These are phyloP conservation scores for Physeter macrocephalus DNA, from an alignment of 2,113 vertebrate genomes.

Conservation along the genomic window DNA sequence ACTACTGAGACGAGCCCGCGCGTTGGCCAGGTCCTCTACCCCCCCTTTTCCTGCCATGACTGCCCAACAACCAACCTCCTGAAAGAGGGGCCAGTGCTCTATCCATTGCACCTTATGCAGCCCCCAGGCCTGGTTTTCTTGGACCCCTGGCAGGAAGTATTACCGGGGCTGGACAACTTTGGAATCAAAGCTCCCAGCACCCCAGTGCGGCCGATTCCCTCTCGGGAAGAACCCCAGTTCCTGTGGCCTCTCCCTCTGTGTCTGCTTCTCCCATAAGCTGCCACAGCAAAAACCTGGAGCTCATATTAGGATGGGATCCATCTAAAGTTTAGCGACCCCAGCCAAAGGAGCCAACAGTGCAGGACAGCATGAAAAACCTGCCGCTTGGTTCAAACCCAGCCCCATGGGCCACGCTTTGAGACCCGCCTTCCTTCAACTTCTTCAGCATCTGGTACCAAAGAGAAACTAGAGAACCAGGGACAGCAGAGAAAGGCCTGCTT, in stretches of 20 bases:
- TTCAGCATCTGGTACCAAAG: background rate
- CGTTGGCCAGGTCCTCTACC: accelerated
- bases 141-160: background rate
- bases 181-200: background rate
- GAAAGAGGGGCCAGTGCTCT: background rate
- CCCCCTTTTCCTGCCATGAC: background rate
- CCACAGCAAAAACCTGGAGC: background rate
- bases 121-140: accelerated
- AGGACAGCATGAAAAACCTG: background rate
- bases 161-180: accelerated
- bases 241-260: background rate
- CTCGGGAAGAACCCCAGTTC: background rate
- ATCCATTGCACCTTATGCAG: background rate
- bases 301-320: background rate
- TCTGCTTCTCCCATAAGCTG: background rate
- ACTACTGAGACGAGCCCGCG: background rate
- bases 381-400: background rate
- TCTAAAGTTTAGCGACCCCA: background rate
- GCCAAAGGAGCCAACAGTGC: background rate
- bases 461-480: background rate
- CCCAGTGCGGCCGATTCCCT: background rate
- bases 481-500: background rate
- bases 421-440: background rate
- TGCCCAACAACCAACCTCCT: background rate
- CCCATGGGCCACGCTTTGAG: no score